Evolutionary conservation across 2,113 vertebrate genomes (phyloP).

Genomic region (Diglossa brunneiventris): DNA sequence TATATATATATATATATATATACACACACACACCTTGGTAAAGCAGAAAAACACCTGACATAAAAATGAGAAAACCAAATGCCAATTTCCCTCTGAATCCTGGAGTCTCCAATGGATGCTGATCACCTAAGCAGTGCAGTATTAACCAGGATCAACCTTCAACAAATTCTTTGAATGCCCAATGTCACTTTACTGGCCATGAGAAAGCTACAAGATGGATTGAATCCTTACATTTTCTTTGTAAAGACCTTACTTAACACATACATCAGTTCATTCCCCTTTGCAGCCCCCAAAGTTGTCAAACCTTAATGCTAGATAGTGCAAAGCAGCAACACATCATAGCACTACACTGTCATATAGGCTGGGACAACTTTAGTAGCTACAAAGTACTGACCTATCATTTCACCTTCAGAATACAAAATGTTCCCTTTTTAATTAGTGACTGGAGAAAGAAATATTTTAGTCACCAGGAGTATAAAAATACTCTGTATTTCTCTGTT

Average conservation of each 20-base stretch:
- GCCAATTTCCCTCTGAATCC: background rate
- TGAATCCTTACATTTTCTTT: background rate
- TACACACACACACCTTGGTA: background rate
- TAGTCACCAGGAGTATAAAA: conserved; percentile 45
- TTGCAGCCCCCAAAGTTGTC: background rate
- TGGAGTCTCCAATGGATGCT: background rate
- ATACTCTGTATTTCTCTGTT: conserved; percentile 33
- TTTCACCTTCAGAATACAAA: conserved; percentile 60
- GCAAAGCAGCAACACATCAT: background rate
- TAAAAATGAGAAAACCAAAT: background rate
- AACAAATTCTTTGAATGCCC: background rate
- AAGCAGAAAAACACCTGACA: background rate
- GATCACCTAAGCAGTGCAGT: background rate
- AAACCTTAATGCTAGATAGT: background rate
- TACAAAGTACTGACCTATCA: conserved; percentile 42
- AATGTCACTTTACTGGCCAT: background rate
- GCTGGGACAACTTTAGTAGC: background rate
- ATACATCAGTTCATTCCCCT: background rate
- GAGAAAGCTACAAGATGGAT: background rate
- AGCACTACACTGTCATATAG: background rate
- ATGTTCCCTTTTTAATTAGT: conserved; percentile 62
- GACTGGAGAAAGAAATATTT: conserved; percentile 62
- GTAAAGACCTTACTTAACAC: background rate
- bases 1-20: background rate
- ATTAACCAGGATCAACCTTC: background rate